Base-by-base conservation (phyloP, 2,797 vertebrate species). In the Columba guinea region DNA sequence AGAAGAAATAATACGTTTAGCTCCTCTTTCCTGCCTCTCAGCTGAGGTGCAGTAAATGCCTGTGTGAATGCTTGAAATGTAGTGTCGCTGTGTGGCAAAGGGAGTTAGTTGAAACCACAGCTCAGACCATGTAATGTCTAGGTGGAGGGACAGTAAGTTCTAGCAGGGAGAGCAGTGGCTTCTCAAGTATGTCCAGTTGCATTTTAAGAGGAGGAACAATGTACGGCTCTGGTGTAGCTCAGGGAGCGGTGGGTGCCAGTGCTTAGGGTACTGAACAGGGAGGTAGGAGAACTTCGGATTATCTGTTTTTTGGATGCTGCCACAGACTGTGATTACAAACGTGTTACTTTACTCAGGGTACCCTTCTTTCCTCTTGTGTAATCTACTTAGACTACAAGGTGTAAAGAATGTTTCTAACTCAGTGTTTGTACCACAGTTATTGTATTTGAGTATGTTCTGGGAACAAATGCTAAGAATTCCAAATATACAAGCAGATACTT, bases 1-100 rank as follows among this genome's bases (percentile, higher is more conserved):
- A 84, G 84, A 67, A 94, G 93, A 93, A 96, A 95, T 96, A 77
- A 84, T 89, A 90, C 32, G 13, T 92, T 93, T 89, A 82, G 88
- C 67, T 95, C 62, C 82, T 90, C 59, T 93, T 90, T 94, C 59
- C 86, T 88, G 86, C 80, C 59, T 90, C 55, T 67, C 74, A 60
- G 81, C 84, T 67, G 92, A 95, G 90, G 84, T 89, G 93, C 92
- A 95, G 84, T 41, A 41, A 82, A 70, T 74, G 55, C 44, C 94
- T 71, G 56, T 52, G 80, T 27, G 93, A 70, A 27, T 23, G 26
- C 67, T 89, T 32, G 80, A 5, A 63, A 30, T 24, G 27, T 84
- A 5, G 8, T 67, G 89, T 79, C 60, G 2, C 52, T 20, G 74
- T 14, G 79, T 30, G 59, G 87, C 22, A 14, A 63, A 74, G 71